phyloP scores from a whole-genome alignment of 2,888 invertebrate genomes.

The Thyatira batis region DNA sequence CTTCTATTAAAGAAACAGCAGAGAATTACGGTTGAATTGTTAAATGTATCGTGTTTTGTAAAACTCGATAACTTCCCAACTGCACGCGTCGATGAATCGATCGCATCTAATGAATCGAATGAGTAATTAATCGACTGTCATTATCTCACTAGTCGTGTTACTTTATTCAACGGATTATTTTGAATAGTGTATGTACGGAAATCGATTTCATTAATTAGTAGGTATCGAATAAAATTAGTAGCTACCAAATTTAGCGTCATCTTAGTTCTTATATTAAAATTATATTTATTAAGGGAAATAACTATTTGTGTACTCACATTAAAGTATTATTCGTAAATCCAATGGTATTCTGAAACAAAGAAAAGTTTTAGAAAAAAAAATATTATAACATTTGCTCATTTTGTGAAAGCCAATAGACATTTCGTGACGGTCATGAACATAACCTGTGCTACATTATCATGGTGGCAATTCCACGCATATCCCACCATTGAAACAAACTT shows the following conservation, averaged over 20 bases:
- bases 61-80: constrained; percentile 5
- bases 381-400: constrained; percentile 15
- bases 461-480: constrained; percentile 43
- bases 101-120: constrained; percentile 24
- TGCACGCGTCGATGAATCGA: constrained; percentile 23
- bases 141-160: constrained; percentile 22
- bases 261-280: no score
- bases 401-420: constrained; percentile 46
- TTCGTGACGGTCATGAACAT: constrained; percentile 47
- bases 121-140: constrained; percentile 25
- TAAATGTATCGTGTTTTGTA: neutral
- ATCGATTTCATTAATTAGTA: neutral
- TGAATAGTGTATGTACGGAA: constrained; percentile 4
- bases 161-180: constrained; percentile 14
- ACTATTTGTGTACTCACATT: neutral
- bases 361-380: constrained; percentile 2
- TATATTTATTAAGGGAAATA: no score
- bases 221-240: no score
- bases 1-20: no score
- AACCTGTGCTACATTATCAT: constrained; percentile 33
- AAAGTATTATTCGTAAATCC: neutral
- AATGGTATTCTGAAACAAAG: constrained; percentile 14
- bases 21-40: neutral
- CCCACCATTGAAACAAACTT: constrained; percentile 26
- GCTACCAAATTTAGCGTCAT: no score